phyloP scores from a whole-genome alignment of 2,797 vertebrate genomes.

The Lateolabrax maculatus region DNA sequence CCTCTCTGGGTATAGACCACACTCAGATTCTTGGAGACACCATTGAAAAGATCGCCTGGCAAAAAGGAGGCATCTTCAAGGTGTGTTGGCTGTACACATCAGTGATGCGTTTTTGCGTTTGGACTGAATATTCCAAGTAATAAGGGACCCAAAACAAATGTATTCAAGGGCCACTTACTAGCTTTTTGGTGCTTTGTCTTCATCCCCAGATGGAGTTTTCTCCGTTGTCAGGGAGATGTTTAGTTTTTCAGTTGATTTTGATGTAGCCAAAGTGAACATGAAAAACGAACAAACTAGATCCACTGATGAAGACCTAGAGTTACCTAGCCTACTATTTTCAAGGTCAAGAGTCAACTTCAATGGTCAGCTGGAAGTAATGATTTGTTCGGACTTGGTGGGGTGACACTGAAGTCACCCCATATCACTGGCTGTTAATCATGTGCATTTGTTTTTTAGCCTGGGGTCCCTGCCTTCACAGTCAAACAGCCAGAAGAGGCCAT shows the following conservation, averaged over 20 bases:
- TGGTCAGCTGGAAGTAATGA: neutral
- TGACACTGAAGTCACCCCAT: neutral
- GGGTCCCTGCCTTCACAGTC: conserved; percentile 92
- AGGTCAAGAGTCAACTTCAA: neutral
- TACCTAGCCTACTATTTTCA: no score
- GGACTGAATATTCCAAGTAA: neutral
- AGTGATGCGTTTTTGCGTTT: no score
- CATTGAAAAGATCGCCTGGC: conserved; percentile 96
- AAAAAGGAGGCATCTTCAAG: conserved; percentile 99
- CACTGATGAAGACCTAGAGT: no score
- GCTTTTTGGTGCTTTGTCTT: neutral
- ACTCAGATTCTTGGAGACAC: conserved; percentile 95
- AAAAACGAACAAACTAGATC: neutral
- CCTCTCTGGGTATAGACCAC: conserved; percentile 95
- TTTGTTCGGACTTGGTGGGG: neutral
- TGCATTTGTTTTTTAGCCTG: conserved; percentile 78
- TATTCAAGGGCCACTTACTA: neutral
- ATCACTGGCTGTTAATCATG: neutral
- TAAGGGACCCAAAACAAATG: neutral
- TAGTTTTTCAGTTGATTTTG: neutral
- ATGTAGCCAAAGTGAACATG: neutral
- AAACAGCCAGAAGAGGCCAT: conserved; percentile 88
- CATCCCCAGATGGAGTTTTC: neutral
- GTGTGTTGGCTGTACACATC: conserved; percentile 72
- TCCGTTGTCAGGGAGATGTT: neutral